Base-by-base conservation (phyloP, 2,888 invertebrate species). In the Alloplasta piceator region DNA sequence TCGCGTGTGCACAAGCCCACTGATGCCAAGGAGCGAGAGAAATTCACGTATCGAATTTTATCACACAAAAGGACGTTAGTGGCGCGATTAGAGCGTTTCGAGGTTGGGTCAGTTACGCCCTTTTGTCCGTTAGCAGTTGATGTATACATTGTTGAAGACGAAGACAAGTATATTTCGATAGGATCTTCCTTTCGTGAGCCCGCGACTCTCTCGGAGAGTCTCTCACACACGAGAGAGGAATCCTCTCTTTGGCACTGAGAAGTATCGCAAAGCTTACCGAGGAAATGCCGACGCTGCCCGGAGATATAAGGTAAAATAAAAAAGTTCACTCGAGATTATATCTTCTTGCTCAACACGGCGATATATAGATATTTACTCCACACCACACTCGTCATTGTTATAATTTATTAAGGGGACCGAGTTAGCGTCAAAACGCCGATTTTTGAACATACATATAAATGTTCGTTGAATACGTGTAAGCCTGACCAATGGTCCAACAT, bases 141-240 rank as follows among this genome's bases (percentile, higher is more conserved):
- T 12, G n/a, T 52, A 41, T 16, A 50, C 36, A 43, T 6, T 26
- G 26, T 26, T 26, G 26, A 26, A 26, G 26, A 26, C 26, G 26
- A 26, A 66, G 60, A 52, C 46, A 64, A 36, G 14, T 36, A 26
- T 60, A 56, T 63, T 68, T 61, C 26, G 68, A 73, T 73, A 56
- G 63, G 41, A 78, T 73, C 73, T 78, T 48, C 12, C 63, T 61
- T 56, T 63, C 68, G 78, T 61, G 67, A 66, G 66, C 41, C 26
- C 46, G 61, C 5, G 12, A 48, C 50, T 72, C 60, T 63, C 12
- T n/a, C n/a, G 6, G 50, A 12, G 50, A 26, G 6, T 43, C 50
- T n/a, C 50, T 50, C 50, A 12, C 6, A 50, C 12, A 50, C 12
- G n/a, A 4, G 12, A 9, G 12, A 4, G 71, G 52, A 63, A 43